Base-by-base conservation (phyloP, 2,113 vertebrate species). In the Nipponia nippon region DNA sequence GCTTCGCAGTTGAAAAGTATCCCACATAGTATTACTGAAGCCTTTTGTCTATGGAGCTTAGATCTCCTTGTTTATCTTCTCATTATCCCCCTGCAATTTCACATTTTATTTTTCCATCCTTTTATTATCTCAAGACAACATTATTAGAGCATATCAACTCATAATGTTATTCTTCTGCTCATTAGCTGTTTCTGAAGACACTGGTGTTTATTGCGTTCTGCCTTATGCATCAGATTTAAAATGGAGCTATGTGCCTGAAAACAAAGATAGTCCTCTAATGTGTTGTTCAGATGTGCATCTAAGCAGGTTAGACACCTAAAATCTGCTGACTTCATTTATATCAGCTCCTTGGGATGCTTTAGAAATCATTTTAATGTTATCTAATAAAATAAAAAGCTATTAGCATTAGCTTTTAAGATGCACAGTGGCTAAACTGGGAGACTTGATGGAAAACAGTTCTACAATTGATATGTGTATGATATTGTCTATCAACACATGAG, bases 381-480 rank as follows among this genome's bases (percentile, higher is more conserved):
- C 29, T 61, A 59, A 36, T 50, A 18, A 34, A 75, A 56, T n/a
- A 47, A 66, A 86, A 76, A 58, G 4, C 21, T 36, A 67, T 34
- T 53, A 76, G 3, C 6, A 67, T 34, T 53, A 76, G 3, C 7
- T 91, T 95, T 90, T 65, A 85, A 62, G 34, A 50, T 46, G 3
- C 26, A 22, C 8, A 56, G 29, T 12, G 10, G 30, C 1, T 80
- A 67, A 84, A 44, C 11, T 36, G 15, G 1, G 1, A 71, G 13
- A 36, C 5, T 42, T 66, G 6, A 17, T 50, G 7, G 34, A 40
- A 69, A 71, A 53, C 5, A 46, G 2, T 7, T 46, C 10, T 34
- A 38, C 44, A 75, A 50, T 29, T 53, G 17, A 63, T 69, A 66
- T 0, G 0, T 1, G 1, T 30, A 16, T 32, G 9, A 36, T 50